phyloP scores from a whole-genome alignment of 2,888 invertebrate species.

The Desoria tigrina region DNA sequence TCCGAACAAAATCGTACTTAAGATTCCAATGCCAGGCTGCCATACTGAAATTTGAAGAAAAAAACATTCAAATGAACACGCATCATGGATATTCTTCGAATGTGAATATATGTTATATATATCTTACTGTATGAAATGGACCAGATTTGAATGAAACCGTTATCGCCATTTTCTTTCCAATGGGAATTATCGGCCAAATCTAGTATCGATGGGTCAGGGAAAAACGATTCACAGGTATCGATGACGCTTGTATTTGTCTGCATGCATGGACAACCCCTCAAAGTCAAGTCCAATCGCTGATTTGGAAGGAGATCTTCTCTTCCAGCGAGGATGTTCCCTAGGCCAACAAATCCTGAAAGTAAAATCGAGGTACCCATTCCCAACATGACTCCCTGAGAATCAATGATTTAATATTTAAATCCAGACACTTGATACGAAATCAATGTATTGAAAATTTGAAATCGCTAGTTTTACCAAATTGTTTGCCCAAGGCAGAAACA shows the following conservation, averaged over 20 bases:
- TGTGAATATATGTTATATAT: background rate
- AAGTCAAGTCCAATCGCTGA: slow-evolving; percentile 19
- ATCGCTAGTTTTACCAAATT: slow-evolving; percentile 27
- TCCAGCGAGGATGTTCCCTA: slow-evolving; percentile 33
- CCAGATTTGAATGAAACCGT: slow-evolving; percentile 18
- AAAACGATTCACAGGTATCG: slow-evolving; percentile 8
- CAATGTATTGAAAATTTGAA: background rate
- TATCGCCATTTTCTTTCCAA: slow-evolving; percentile 25
- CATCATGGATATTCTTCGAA: background rate
- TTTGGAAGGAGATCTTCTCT: slow-evolving; percentile 27
- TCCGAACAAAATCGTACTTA: slow-evolving; percentile 35
- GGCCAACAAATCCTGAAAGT: slow-evolving; percentile 29
- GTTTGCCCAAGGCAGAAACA: slow-evolving; percentile 41
- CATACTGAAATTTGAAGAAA: slow-evolving; percentile 18
- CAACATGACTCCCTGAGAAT: slow-evolving; percentile 21
- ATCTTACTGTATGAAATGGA: slow-evolving; percentile 30
- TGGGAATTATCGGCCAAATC: slow-evolving; percentile 13
- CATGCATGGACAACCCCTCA: slow-evolving; percentile 20
- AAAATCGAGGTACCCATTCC: slow-evolving; percentile 28
- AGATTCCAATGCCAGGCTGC: slow-evolving; percentile 31
- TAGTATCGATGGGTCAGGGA: background rate
- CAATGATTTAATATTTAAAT: background rate
- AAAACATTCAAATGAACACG: background rate
- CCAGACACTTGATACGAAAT: background rate
- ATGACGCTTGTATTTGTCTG: slow-evolving; percentile 1